Conservation (phyloP, 2,888 invertebrate species). For the Chydorus sphaericus region DNA sequence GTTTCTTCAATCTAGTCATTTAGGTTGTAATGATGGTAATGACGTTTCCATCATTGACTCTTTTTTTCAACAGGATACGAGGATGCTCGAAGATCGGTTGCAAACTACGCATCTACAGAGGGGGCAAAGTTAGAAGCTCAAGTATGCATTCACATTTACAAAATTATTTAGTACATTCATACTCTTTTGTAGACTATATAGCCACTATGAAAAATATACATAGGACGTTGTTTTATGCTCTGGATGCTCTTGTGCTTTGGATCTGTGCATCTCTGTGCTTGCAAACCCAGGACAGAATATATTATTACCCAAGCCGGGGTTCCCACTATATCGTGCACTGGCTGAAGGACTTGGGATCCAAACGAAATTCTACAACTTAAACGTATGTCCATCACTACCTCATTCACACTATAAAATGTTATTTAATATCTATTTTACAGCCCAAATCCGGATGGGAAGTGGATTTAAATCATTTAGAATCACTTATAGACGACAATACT, state of each 20-base stretch:
- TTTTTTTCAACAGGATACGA: constrained; percentile 37
- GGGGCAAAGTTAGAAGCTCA: constrained; percentile 29
- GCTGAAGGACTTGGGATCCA: constrained; percentile 68
- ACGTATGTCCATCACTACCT: constrained; percentile 27
- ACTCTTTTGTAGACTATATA: not conserved
- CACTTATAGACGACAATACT: constrained; percentile 76
- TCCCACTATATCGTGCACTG: constrained; percentile 79
- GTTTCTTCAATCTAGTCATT: too few relatives aligned
- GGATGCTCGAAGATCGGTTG: constrained; percentile 66
- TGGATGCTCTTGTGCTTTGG: constrained; percentile 90
- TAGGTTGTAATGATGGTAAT: too few relatives aligned
- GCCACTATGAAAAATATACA: constrained; percentile 15
- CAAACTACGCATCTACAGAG: constrained; percentile 54
- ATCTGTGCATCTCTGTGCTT: constrained; percentile 75
- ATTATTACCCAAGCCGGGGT: constrained; percentile 81
- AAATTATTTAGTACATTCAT: too few relatives aligned
- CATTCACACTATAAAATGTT: too few relatives aligned
- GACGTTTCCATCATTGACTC: too few relatives aligned
- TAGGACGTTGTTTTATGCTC: constrained; percentile 82
- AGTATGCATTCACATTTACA: too few relatives aligned
- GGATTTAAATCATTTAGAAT: constrained; percentile 73
- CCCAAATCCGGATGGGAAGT: constrained; percentile 78
- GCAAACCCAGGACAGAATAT: constrained; percentile 85
- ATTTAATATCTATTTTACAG: constrained; percentile 31
- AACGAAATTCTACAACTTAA: constrained; percentile 57